Percentiles rank a stretch among this genome's conserved stretches.
Conservation (phyloP, 2,113 vertebrate genomes). For the Hippocampus guttulatus region DNA sequence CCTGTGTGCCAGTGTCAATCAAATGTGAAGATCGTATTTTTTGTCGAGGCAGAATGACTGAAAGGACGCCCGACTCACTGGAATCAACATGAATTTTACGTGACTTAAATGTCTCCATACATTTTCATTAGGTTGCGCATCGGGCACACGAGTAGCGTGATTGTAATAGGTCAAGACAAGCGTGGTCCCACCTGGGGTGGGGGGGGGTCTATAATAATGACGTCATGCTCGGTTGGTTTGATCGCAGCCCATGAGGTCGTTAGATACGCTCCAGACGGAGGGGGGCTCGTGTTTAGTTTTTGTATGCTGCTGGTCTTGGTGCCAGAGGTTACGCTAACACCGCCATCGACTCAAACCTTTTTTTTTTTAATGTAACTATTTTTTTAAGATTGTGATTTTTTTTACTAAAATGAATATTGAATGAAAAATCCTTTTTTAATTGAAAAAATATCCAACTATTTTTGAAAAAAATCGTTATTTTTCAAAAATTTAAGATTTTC, state of each 20-base stretch:
- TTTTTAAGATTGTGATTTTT: too few relatives aligned
- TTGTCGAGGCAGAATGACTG: not conserved
- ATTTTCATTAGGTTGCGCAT: conserved; percentile 39
- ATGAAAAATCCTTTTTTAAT: too few relatives aligned
- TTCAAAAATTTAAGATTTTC: too few relatives aligned
- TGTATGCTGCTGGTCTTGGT: conserved; percentile 40
- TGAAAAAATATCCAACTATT: too few relatives aligned
- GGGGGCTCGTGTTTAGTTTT: conserved; percentile 31
- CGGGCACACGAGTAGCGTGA: conserved; percentile 8
- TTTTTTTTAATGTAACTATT: too few relatives aligned
- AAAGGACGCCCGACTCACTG: not conserved
- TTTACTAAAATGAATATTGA: too few relatives aligned
- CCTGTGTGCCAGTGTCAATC: not conserved
- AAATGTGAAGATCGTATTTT: not conserved
- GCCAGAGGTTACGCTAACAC: conserved; percentile 26
- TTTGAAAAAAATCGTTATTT: too few relatives aligned
- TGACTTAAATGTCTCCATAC: conserved; percentile 46
- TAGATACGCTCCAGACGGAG: conserved; percentile 33
- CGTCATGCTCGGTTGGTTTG: conserved; percentile 27
- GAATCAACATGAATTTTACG: conserved; percentile 14
- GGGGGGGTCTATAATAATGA: conserved; percentile 24
- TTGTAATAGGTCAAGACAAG: conserved; percentile 37
- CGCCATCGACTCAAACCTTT: too few relatives aligned
- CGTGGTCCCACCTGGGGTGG: conserved; percentile 13
- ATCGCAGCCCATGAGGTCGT: conserved; percentile 26